These are phyloP conservation scores for Venustaconcha ellipsiformis DNA, from an alignment of 1,140 invertebrate species.

Conservation along the genomic window DNA sequence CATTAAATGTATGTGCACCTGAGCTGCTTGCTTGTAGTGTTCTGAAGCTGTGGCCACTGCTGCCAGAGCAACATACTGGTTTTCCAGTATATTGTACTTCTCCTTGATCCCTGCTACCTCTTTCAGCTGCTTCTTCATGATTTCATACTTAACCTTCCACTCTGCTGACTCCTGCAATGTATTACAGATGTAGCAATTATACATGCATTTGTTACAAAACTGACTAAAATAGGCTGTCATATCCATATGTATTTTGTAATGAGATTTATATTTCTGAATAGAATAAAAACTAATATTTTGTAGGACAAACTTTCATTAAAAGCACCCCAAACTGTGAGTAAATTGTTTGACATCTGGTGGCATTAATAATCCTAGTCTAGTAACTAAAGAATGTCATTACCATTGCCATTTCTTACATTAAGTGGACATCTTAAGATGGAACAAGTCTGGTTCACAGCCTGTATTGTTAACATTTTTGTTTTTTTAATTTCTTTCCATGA, in stretches of 20 bases:
- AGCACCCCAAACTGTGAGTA: not conserved
- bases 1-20: too few relatives aligned
- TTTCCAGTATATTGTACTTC: slow-evolving; percentile 29
- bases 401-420: too few relatives aligned
- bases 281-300: not conserved
- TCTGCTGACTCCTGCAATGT: slow-evolving; percentile 12
- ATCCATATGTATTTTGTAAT: not conserved
- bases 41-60: slow-evolving; percentile 22
- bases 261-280: not conserved
- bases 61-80: slow-evolving; percentile 25
- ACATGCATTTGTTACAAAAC: not conserved
- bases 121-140: slow-evolving; percentile 18
- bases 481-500: too few relatives aligned
- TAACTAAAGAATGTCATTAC: too few relatives aligned
- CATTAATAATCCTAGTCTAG: too few relatives aligned
- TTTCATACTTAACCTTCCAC: slow-evolving; percentile 30
- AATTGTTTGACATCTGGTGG: too few relatives aligned
- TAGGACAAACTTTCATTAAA: not conserved
- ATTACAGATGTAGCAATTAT: not conserved
- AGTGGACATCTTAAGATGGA: too few relatives aligned
- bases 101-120: slow-evolving; percentile 22
- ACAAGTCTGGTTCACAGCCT: too few relatives aligned
- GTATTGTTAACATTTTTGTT: too few relatives aligned
- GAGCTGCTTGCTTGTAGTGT: too few relatives aligned
- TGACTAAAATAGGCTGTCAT: not conserved